Evolutionary conservation across 2,797 vertebrate species (phyloP).

Genomic region (Danio jaintianensis): DNA sequence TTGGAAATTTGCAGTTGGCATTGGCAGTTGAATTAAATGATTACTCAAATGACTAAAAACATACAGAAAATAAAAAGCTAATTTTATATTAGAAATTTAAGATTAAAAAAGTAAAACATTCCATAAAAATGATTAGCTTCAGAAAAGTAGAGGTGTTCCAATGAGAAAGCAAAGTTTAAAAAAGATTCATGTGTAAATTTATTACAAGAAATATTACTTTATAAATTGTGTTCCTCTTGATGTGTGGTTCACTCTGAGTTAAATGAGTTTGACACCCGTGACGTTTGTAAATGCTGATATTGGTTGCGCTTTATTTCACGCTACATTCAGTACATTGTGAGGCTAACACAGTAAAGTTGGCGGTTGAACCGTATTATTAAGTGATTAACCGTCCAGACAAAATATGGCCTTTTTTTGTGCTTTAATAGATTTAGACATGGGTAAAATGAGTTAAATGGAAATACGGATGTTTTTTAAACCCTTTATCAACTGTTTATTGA

Average conservation of each 20-base stretch:
- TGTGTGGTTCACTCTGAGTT: not conserved
- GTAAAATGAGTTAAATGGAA: not conserved
- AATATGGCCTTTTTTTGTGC: not conserved
- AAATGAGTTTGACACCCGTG: not conserved
- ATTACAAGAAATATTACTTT: too few relatives aligned
- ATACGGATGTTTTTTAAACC: not conserved
- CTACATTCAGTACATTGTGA: not conserved
- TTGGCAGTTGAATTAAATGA: too few relatives aligned
- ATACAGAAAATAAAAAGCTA: too few relatives aligned
- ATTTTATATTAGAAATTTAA: too few relatives aligned
- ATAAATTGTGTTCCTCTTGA: not conserved
- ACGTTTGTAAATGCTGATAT: not conserved
- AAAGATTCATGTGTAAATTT: too few relatives aligned
- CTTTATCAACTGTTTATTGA: not conserved
- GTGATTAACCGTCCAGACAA: not conserved
- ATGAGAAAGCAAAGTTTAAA: too few relatives aligned
- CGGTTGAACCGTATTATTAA: not conserved
- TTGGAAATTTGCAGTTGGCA: too few relatives aligned
- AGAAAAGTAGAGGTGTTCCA: too few relatives aligned
- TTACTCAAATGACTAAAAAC: too few relatives aligned
- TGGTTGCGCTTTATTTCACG: not conserved
- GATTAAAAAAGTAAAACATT: too few relatives aligned
- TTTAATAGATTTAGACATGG: not conserved
- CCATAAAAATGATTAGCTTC: too few relatives aligned
- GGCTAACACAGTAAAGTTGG: not conserved